Base-by-base conservation (phyloP, 2,888 invertebrate species). In the Eupithecia pulchellata region DNA sequence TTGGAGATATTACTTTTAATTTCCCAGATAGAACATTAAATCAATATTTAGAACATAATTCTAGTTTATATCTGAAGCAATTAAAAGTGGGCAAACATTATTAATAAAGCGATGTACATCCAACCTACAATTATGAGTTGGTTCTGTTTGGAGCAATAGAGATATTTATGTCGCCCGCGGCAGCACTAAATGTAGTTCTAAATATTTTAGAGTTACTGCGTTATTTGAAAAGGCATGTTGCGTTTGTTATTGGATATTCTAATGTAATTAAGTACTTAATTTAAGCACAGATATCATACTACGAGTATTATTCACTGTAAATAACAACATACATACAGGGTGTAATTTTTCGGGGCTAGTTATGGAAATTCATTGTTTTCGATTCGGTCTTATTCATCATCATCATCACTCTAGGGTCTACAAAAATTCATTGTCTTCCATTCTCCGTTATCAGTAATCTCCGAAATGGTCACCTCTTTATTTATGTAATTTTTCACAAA, bases 111-210 rank as follows among this genome's bases (percentile, higher is more conserved):
- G 75, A 65, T 57, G 72, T 74, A 72, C 75, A 75, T 76, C 77
- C 78, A 81, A 83, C 77, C 76, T 75, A 77, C 81, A 85, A 85
- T 87, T 87, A 87, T 84, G n/a, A 86, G 83, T 73, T 81, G 81
- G 75, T 84, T 82, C 85, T 85, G 79, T 74, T 79, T 82, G 81
- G 83, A 86, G 81, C 81, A 84, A 87, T 81, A 83, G 81, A 88
- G 87, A 87, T 83, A 85, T 88, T 86, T 88, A 81, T 74, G 69
- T 79, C 65, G 83, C 83, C 83, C 76, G 66, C 67, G 79, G 84
- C 52, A 0, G 52, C 25, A 13, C 20, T 67, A 70, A 69, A 66
- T 68, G 73, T 74, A 29, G 66, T 62, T 73, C 76, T 60, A 75
- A 70, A 66, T 67, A 39, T 30, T 68, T 39, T 42, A 63, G 57